Evolutionary conservation across 2,113 vertebrate species (phyloP), one percentile per base, ranked within the genome.

Genomic region (Bettongia penicillata): DNA sequence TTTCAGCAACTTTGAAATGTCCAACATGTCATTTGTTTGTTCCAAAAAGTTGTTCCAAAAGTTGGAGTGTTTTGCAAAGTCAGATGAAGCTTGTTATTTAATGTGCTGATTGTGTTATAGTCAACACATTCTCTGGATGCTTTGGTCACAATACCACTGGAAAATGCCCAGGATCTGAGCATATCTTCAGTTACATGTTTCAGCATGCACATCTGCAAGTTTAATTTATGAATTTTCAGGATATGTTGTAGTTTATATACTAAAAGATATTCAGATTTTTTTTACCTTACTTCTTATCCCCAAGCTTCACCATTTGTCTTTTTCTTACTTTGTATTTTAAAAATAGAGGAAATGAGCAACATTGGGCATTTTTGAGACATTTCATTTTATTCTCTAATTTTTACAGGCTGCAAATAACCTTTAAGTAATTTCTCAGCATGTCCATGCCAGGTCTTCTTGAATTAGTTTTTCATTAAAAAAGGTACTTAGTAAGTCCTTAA

Each of bases 51-150:
- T 97, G 94, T 97, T 97, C 94, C 97, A 96, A 96, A 97, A 97
- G 95, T 96, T 96, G 94, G 92, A 95, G 53, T 90, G n/a, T 96
- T 97, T 96, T 98, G 97, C 97, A 97, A 96, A 97, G 96, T 98
- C 96, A 97, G 95, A 95, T 92, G 94, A 94, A 97, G 91, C 96
- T 96, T 97, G 97, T 98, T 98, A 95, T 98, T 97, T 97, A 97
- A 97, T 92, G 91, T 52, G 89, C 95, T 96, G 95, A 95, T 98
- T 97, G 96, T 97, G 97, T 96, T 92, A 92, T 7, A 91, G 97
- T 98, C 98, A 96, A 97, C 97, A 97, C 97, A 98, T 98, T 98
- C 97, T 95, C 96, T 96, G 93, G 92, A 97, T 97, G 68, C 96
- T 96, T 97, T 98, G 96, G 94, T 94, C 94, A 96, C 96, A 96